Percentiles rank a stretch among this genome's conserved stretches.
These are phyloP conservation scores for Drosophila affinis DNA, from an alignment of 2,888 invertebrate species.

Conservation along the genomic window DNA sequence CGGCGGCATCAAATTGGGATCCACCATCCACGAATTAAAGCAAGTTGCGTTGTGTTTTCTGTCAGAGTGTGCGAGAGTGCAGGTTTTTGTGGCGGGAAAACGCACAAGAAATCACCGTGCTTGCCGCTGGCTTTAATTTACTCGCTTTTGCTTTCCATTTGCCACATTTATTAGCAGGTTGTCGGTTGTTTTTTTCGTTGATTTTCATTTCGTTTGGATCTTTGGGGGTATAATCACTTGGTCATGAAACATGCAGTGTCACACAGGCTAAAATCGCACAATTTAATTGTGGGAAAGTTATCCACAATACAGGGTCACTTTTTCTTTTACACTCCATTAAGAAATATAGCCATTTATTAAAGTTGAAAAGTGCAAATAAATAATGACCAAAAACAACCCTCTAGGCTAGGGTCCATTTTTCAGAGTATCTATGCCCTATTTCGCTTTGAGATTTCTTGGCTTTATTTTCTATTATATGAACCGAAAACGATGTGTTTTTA, in stretches of 20 bases:
- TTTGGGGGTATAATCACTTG: conserved; percentile 54
- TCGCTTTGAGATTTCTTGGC: background rate
- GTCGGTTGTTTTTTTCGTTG: conserved; percentile 12
- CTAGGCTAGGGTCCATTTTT: no score
- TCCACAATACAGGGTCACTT: conserved; percentile 9
- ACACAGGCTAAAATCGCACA: background rate
- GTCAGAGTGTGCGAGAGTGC: conserved; percentile 20
- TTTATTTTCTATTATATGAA: background rate
- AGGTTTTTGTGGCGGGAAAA: conserved; percentile 52
- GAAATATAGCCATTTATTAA: no score
- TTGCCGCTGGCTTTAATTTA: conserved; percentile 49
- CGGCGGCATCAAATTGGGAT: conserved; percentile 53
- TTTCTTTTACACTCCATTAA: background rate
- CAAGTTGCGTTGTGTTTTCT: conserved; percentile 41
- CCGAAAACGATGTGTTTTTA: background rate
- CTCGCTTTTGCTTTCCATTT: conserved; percentile 68
- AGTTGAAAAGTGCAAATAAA: background rate
- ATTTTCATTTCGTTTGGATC: conserved; percentile 26
- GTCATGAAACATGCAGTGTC: conserved; percentile 47
- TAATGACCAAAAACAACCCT: background rate
- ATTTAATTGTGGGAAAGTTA: conserved; percentile 12
- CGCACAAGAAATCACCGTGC: conserved; percentile 55
- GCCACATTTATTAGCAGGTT: conserved; percentile 53
- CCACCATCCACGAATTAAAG: conserved; percentile 59
- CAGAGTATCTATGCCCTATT: background rate